Evolutionary conservation across 2,888 invertebrate species (phyloP).

Genomic region (Tinea semifulvella): DNA sequence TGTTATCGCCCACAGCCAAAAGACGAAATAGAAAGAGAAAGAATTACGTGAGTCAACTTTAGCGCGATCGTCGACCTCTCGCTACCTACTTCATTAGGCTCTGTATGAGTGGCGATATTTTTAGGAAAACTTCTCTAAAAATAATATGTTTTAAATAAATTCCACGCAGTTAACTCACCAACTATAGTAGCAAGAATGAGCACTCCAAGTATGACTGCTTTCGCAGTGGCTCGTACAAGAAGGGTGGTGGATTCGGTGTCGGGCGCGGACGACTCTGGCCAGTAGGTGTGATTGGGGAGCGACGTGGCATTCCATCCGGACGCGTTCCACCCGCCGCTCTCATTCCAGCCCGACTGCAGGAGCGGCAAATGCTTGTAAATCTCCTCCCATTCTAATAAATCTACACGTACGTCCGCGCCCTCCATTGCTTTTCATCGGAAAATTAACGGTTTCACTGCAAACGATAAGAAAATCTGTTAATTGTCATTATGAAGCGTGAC

Average conservation of each 20-base stretch:
- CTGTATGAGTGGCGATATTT: too few species aligned
- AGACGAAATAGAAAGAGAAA: too few species aligned
- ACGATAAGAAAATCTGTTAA: not conserved
- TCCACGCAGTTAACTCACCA: slow-evolving; percentile 43
- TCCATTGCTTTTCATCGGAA: slow-evolving; percentile 36
- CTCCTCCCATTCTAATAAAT: slow-evolving; percentile 53
- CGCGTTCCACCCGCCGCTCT: slow-evolving; percentile 37
- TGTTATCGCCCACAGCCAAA: too few species aligned
- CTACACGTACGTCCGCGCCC: slow-evolving; percentile 54
- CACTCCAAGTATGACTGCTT: slow-evolving; percentile 66
- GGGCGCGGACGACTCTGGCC: slow-evolving; percentile 46
- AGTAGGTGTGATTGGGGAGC: slow-evolving; percentile 45
- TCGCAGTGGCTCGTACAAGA: slow-evolving; percentile 69
- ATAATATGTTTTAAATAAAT: too few species aligned
- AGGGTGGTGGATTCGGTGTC: slow-evolving; percentile 48
- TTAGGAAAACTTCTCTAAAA: too few species aligned
- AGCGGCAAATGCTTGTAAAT: slow-evolving; percentile 41
- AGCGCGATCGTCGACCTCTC: too few species aligned
- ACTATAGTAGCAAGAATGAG: slow-evolving; percentile 71
- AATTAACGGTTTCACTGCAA: slow-evolving; percentile 10
- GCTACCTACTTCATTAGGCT: too few species aligned
- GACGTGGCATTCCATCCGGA: slow-evolving; percentile 42
- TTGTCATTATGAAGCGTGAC: too few species aligned
- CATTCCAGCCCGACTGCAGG: slow-evolving; percentile 34
- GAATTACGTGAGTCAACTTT: too few species aligned